These are phyloP conservation scores for Neodontobutis hainanensis DNA, from an alignment of 2,113 vertebrate species.

Conservation along the genomic window DNA sequence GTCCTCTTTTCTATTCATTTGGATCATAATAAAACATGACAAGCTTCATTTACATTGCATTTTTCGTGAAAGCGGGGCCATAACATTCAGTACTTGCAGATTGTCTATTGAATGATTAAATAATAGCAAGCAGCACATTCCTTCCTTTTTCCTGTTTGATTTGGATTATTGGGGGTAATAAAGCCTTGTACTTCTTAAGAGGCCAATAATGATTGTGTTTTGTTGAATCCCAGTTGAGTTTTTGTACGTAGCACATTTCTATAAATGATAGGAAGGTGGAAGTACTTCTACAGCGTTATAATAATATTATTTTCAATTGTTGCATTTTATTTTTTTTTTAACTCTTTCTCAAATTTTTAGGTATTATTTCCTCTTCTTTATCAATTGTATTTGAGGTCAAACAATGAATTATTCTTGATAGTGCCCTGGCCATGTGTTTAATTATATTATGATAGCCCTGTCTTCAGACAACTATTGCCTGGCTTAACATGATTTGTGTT, in stretches of 20 bases:
- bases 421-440: too few species aligned
- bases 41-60: constrained; percentile 12
- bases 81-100: background rate
- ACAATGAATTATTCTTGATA: too few species aligned
- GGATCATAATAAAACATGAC: constrained; percentile 6
- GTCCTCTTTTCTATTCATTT: constrained; percentile 1
- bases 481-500: too few species aligned
- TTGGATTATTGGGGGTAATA: constrained; percentile 25
- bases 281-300: background rate
- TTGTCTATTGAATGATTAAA: background rate
- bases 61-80: background rate
- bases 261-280: too few species aligned
- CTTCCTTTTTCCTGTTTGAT: constrained; percentile 19
- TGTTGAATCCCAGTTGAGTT: constrained; percentile 30
- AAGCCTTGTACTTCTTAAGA: constrained; percentile 21
- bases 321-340: background rate
- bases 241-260: constrained; percentile 13
- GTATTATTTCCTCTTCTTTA: too few species aligned
- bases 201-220: background rate
- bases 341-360: too few species aligned
- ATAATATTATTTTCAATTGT: constrained; percentile 2
- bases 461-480: too few species aligned
- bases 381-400: too few species aligned
- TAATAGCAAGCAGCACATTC: constrained; percentile 8
- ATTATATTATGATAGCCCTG: too few species aligned